A percentile compares a stretch with the other conserved stretches of the same genome.
Evolutionary conservation across 2,797 vertebrate species (phyloP).

Genomic region (Clarias laeviceps): DNA sequence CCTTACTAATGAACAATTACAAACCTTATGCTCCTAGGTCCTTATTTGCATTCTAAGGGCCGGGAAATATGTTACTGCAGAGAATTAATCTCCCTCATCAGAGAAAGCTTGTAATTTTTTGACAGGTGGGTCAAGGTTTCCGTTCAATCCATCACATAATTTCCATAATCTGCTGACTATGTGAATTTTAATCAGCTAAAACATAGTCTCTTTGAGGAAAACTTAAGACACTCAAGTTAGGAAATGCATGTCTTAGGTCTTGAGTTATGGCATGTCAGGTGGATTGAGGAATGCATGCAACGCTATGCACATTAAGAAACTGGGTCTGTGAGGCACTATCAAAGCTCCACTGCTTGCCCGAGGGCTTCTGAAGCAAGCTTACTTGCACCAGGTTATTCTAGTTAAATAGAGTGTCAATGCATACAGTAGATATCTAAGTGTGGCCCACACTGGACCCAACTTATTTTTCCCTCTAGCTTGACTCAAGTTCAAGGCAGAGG

Average conservation of each 20-base stretch:
- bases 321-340: constrained; percentile 36
- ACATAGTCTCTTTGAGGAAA: constrained; percentile 70
- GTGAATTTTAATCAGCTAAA: constrained; percentile 79
- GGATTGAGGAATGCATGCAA: constrained; percentile 54
- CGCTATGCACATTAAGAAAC: constrained; percentile 46
- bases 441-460: constrained; percentile 29
- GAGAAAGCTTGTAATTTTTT: constrained; percentile 79
- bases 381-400: constrained; percentile 45
- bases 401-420: constrained; percentile 45
- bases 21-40: constrained; percentile 69
- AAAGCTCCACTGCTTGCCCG: constrained; percentile 46
- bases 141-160: constrained; percentile 81
- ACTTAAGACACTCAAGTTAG: constrained; percentile 68
- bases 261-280: constrained; percentile 60
- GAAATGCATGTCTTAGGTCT: constrained; percentile 62
- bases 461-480: constrained; percentile 42
- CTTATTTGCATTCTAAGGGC: constrained; percentile 80
- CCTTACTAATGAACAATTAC: constrained; percentile 82
- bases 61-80: constrained; percentile 72
- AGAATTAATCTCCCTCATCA: constrained; percentile 82
- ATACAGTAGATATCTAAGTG: constrained; percentile 26
- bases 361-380: constrained; percentile 46
- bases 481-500: constrained; percentile 30
- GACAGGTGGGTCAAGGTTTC: constrained; percentile 83
- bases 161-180: constrained; percentile 78